Percentiles rank a stretch among this genome's conserved stretches.
phyloP scores from a whole-genome alignment of 2,888 invertebrate species.

The Tipula vernalis region DNA sequence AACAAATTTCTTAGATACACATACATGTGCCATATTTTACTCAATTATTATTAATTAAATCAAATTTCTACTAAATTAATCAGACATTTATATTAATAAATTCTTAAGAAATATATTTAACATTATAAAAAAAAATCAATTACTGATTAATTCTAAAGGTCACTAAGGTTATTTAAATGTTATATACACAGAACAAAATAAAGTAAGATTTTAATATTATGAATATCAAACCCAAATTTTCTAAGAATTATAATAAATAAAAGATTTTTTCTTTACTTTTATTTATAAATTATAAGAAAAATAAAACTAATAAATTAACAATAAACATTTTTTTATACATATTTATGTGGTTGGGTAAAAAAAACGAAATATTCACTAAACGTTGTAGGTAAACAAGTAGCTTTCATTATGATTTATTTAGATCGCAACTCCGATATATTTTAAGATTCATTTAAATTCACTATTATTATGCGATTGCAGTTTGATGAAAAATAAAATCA shows the following conservation, averaged over 20 bases:
- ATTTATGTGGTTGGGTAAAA: not conserved
- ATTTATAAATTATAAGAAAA: not conserved
- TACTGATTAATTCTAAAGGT: not conserved
- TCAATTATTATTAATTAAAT: conserved; percentile 4
- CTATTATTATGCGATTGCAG: not conserved
- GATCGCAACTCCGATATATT: not conserved
- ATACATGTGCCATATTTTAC: not conserved
- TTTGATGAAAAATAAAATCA: not conserved
- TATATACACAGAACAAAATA: not conserved
- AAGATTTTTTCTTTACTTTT: not conserved
- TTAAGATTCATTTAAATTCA: not conserved
- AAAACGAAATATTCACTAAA: not conserved
- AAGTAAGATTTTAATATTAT: not conserved
- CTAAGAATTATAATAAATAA: not conserved
- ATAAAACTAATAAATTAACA: not conserved
- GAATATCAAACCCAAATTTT: not conserved
- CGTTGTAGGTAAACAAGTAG: too few species aligned
- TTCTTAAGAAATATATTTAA: not conserved
- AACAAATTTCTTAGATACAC: not conserved
- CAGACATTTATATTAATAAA: not conserved
- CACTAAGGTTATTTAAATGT: not conserved
- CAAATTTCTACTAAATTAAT: not conserved
- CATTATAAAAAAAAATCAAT: not conserved
- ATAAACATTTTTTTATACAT: not conserved
- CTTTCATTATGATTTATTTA: too few species aligned